Base-by-base conservation (phyloP, 2,797 vertebrate species). In the Micromesistius poutassou region DNA sequence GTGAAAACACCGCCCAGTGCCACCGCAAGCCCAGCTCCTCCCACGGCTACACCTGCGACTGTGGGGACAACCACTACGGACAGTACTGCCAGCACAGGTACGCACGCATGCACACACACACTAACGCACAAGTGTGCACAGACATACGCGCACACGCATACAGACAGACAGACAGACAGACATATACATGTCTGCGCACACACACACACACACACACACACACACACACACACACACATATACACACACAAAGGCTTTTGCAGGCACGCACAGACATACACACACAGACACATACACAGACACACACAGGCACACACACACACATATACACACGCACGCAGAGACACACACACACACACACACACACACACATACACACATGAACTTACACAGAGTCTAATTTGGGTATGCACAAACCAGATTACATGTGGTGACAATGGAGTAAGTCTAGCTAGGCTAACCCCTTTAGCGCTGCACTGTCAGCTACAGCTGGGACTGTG, bases 31-130 rank as follows among this genome's bases (percentile, higher is more conserved):
- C 94, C 0, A 95, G 91, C 85, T 95, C 93, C 0, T 96, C 95
- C 46, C 94, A 96, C 3, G 97, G 97, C 78, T 99, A 99, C 3
- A 91, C 85, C 79, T 99, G 98, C 4, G 96, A 99, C 92, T 99
- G 98, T n/a, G 92, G 91, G 74, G 95, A 93, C 83, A 95, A 94
- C 90, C 95, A 98, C 87, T 98, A 96, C 0, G 98, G 98, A 76
- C 96, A 97, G 84, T 99, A 98, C 91, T 99, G 98, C 13, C 97
- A 99, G 80, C 95, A 98, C 93, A 97, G 97, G 98, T 99, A 89
- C 22, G 55, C 71, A 62, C 71, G 77, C 35, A 73, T 31, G 68
- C 78, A 50, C 79, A 40, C 12, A 42, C 30, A 40, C 62, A 78
- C n/a, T 0, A 1, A 97, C 97, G 97, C 99, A 89, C 22, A 66